Conservation (phyloP, 2,113 vertebrate species). For the Sturnus vulgaris region DNA sequence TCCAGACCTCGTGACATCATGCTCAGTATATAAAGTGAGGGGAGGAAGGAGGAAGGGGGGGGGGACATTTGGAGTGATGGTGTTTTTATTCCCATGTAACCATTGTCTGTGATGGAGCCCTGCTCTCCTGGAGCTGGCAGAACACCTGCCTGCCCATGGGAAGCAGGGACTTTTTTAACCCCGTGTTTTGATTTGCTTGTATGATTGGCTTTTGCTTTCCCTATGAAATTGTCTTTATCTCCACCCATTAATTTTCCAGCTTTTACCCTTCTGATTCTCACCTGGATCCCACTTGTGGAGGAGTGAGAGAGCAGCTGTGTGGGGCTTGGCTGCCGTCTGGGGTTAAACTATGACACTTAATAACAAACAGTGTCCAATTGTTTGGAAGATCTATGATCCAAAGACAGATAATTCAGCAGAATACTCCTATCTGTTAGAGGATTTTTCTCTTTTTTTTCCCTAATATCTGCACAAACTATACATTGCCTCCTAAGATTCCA, state of each 20-base stretch:
- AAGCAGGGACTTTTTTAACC: background rate
- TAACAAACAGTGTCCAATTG: background rate
- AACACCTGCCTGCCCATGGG: background rate
- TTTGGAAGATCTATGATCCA: background rate
- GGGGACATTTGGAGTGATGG: background rate
- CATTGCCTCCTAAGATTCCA: background rate
- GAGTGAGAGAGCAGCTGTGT: rapidly evolving
- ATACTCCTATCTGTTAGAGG: background rate
- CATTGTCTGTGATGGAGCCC: background rate
- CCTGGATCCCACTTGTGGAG: rapidly evolving
- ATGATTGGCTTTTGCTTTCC: background rate
- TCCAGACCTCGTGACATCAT: background rate
- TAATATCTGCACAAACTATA: background rate
- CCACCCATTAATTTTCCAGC: background rate
- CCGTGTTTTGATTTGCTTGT: background rate
- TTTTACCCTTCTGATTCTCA: background rate
- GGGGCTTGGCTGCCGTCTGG: background rate
- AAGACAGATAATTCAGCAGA: background rate
- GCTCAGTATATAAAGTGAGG: background rate
- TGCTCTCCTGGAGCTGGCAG: background rate
- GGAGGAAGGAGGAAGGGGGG: background rate
- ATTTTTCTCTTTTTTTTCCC: background rate
- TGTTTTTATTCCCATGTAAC: background rate
- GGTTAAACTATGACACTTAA: background rate
- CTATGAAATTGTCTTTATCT: background rate